phyloP scores from a whole-genome alignment of 2,113 vertebrate genomes.

The Malurus cyaneus region DNA sequence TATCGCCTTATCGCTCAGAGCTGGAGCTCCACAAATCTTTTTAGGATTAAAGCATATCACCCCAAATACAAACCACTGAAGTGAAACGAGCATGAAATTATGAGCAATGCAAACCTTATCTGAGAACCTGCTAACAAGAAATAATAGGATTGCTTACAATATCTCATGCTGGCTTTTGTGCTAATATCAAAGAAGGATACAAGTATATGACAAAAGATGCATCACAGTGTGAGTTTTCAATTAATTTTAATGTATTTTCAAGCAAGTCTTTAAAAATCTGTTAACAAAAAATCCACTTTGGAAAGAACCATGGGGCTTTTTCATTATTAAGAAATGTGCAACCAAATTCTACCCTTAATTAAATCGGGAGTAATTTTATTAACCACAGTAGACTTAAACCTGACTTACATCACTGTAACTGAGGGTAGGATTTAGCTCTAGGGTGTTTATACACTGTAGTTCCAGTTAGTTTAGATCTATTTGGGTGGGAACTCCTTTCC shows the following conservation, averaged over 20 bases:
- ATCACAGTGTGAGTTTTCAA: slow-evolving; percentile 12
- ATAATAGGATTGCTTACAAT: slow-evolving; percentile 1
- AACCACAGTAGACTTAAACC: slow-evolving; percentile 52
- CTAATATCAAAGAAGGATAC: background rate
- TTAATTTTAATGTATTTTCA: background rate
- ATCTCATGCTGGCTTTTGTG: background rate
- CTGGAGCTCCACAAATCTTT: background rate
- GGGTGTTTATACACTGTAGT: slow-evolving; percentile 45
- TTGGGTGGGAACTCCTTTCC: slow-evolving; percentile 60
- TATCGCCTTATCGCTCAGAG: background rate
- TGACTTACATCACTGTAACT: slow-evolving; percentile 44
- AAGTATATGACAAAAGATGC: background rate
- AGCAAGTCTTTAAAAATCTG: slow-evolving; percentile 15
- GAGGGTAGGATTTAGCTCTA: slow-evolving; percentile 34
- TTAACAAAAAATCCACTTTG: slow-evolving; percentile 44
- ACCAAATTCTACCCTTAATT: slow-evolving; percentile 61
- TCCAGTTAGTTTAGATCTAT: slow-evolving; percentile 62
- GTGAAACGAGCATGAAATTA: background rate
- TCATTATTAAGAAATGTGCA: slow-evolving; percentile 56
- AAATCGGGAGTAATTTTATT: slow-evolving; percentile 61
- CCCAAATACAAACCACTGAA: background rate
- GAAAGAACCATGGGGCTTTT: slow-evolving; percentile 63
- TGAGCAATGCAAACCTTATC: background rate
- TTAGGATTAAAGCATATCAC: slow-evolving; percentile 10
- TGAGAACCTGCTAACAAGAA: slow-evolving; percentile 26